phyloP scores from a whole-genome alignment of 2,888 invertebrate genomes.

The Philereme vetulata region DNA sequence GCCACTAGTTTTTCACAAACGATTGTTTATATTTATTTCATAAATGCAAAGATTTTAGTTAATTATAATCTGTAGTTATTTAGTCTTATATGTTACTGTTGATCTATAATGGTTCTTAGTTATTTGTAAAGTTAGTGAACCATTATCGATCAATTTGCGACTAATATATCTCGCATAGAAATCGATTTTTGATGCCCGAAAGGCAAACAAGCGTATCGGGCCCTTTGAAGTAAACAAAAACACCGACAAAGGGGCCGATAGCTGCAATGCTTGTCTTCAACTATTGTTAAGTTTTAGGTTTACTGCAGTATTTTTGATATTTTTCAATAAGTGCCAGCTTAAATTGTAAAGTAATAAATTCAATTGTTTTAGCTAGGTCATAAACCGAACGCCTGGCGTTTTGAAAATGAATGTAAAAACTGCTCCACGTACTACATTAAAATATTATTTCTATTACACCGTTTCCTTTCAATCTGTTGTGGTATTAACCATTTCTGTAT shows the following conservation, averaged over 20 bases:
- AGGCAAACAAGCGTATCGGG: conserved; percentile 67
- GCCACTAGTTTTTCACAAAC: too few species aligned
- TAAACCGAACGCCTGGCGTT: too few species aligned
- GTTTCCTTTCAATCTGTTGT: conserved; percentile 48
- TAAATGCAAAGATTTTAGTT: too few species aligned
- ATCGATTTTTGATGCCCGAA: conserved; percentile 64
- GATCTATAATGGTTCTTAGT: too few species aligned
- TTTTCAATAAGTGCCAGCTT: conserved; percentile 10
- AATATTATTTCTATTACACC: conserved; percentile 17
- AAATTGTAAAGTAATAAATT: too few species aligned
- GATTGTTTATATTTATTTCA: too few species aligned
- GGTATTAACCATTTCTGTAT: conserved; percentile 51
- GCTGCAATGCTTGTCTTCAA: conserved; percentile 33
- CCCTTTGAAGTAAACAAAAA: conserved; percentile 69
- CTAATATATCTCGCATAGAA: conserved; percentile 58
- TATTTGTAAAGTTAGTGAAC: neutral
- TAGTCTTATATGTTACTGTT: too few species aligned
- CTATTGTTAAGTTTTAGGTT: conserved; percentile 56
- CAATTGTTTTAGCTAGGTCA: too few species aligned
- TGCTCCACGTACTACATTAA: conserved; percentile 15
- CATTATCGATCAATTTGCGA: conserved; percentile 57
- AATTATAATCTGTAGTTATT: too few species aligned
- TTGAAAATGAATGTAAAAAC: neutral
- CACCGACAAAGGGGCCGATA: conserved; percentile 72
- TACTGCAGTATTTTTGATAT: conserved; percentile 40